Evolutionary conservation across 2,797 vertebrate species (phyloP), one percentile per base, ranked within the genome.

Genomic region (Benthosema pterotum): DNA sequence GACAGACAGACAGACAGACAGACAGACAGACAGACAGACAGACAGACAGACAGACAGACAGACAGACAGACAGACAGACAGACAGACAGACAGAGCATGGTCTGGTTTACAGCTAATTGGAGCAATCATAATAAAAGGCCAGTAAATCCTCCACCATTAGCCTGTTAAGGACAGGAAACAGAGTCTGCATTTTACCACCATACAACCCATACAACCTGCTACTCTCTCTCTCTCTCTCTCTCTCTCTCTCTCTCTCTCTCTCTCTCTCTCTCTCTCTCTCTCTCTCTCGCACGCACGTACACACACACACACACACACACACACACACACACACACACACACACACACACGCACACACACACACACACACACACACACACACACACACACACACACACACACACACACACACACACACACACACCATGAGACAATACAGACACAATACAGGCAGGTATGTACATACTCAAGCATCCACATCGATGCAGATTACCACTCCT

Each of bases 71-170:
- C 38, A 16, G 12, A 58, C 60, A 60, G 63, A 69, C 68, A 63
- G 28, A 60, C 60, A 32, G 50, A 54, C 68, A 51, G 67, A 56
- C 32, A 65, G 42, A 65, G 57, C 60, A 72, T 47, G 62, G 68
- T 57, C 68, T 68, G 68, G 74, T 83, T 80, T 83, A 83, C 77
- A 73, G 67, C 77, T 83, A 83, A 87, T 80, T 86, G 83, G 71
- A 58, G 78, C 82, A 83, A 86, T 90, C 83, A 86, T 83, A 86
- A 86, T 89, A 89, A 89, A 88, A 85, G 76, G 72, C 64, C 83
- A 79, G 72, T 89, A 87, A 90, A 88, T 87, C 82, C 80, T 38
- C 81, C 65, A 65, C 79, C 71, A 87, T 88, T 87, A 90, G 73
- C 79, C 69, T 28, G 67, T 79, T 80, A 83, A 83, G 84, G 77